These are phyloP conservation scores for Latrodectus hesperus DNA, from an alignment of 2,888 invertebrate genomes.

Conservation along the genomic window DNA sequence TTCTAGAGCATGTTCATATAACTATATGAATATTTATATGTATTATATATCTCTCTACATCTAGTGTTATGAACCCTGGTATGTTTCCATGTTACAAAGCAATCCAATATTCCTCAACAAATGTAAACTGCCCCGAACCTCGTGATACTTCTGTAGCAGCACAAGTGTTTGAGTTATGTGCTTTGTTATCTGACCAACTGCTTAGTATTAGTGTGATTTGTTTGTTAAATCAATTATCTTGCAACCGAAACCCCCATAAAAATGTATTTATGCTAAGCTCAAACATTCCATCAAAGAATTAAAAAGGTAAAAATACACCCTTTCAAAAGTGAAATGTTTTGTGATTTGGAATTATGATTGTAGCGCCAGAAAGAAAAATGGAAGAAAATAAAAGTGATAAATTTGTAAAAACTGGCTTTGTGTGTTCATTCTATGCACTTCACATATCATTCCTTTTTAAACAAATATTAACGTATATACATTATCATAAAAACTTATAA, in stretches of 20 bases:
- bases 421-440: not conserved
- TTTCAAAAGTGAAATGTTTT: slow-evolving; percentile 49
- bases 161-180: slow-evolving; percentile 63
- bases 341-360: slow-evolving; percentile 68
- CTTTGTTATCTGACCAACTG: slow-evolving; percentile 61
- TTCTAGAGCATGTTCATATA: slow-evolving; percentile 40
- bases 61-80: slow-evolving; percentile 25
- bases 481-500: no score
- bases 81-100: slow-evolving; percentile 56
- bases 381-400: slow-evolving; percentile 69
- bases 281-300: slow-evolving; percentile 52
- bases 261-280: slow-evolving; percentile 66
- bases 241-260: slow-evolving; percentile 46
- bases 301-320: slow-evolving; percentile 49
- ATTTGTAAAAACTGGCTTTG: slow-evolving; percentile 54
- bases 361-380: slow-evolving; percentile 67
- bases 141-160: slow-evolving; percentile 55
- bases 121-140: slow-evolving; percentile 36
- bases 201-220: slow-evolving; percentile 59
- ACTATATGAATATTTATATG: slow-evolving; percentile 20
- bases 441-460: no score
- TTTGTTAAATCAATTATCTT: slow-evolving; percentile 46
- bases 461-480: no score
- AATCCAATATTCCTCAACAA: slow-evolving; percentile 36
- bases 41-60: slow-evolving; percentile 26